Percentiles rank a stretch among this genome's conserved stretches.
Conservation (phyloP, 2,888 invertebrate species). For the Allolobophora icterica region DNA sequence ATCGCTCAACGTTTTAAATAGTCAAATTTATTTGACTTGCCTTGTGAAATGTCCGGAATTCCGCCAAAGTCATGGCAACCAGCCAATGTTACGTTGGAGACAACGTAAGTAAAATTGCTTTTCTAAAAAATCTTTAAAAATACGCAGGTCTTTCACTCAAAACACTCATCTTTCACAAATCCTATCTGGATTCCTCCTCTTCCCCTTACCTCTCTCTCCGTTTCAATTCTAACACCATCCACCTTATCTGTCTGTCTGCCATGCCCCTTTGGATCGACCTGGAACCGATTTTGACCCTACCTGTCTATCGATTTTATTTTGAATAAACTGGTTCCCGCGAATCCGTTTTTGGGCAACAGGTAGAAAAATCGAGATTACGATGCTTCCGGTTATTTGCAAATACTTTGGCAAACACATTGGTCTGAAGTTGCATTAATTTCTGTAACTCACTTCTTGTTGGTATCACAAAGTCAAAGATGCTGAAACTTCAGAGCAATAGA, state of each 20-base stretch:
- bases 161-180: neutral
- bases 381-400: too few species aligned
- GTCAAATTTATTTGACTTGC: neutral
- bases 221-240: too few species aligned
- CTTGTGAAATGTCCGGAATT: constrained; percentile 50
- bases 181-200: neutral
- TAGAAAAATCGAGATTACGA: too few species aligned
- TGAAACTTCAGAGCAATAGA: too few species aligned
- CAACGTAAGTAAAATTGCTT: constrained; percentile 53
- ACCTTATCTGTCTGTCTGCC: too few species aligned
- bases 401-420: too few species aligned
- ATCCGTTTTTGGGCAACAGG: too few species aligned
- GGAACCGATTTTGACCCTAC: neutral
- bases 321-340: too few species aligned
- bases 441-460: too few species aligned
- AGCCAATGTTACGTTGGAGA: constrained; percentile 58
- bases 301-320: too few species aligned
- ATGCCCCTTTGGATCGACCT: neutral
- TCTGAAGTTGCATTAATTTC: too few species aligned
- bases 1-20: neutral
- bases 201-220: neutral
- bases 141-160: neutral
- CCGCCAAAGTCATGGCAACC: constrained; percentile 63
- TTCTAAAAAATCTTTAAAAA: constrained; percentile 13
- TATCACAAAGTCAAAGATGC: too few species aligned